phyloP scores from a whole-genome alignment of 2,797 vertebrate species.

The Cephalopachus bancanus region DNA sequence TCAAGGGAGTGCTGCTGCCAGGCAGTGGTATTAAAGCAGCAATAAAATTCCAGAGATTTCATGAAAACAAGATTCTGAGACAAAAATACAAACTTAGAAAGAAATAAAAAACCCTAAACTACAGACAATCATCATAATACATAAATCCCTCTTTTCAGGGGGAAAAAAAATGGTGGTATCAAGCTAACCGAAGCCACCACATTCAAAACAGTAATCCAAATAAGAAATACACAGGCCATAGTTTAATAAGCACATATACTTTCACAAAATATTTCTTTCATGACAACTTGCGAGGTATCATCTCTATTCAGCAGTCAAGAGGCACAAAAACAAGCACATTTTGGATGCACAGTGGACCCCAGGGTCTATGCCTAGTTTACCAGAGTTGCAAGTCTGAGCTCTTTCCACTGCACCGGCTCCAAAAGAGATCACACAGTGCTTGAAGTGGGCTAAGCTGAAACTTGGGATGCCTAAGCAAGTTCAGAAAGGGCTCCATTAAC shows the following conservation, averaged over 20 bases:
- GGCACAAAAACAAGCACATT: neutral
- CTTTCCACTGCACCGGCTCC: neutral
- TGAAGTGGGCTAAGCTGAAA: neutral
- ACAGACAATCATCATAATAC: neutral
- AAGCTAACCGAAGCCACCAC: slow-evolving; percentile 32
- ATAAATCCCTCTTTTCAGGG: neutral
- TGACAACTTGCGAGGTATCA: neutral
- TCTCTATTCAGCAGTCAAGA: neutral
- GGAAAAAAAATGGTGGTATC: neutral
- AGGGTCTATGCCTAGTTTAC: neutral
- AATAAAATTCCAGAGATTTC: neutral
- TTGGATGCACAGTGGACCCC: neutral
- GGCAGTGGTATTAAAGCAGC: neutral
- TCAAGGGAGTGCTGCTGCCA: neutral
- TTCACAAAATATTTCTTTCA: neutral
- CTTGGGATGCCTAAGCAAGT: neutral
- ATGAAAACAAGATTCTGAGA: slow-evolving; percentile 53
- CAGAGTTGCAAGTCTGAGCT: neutral
- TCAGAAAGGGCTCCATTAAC: neutral
- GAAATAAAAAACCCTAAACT: neutral
- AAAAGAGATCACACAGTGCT: neutral
- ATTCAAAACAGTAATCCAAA: slow-evolving; percentile 40
- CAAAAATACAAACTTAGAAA: slow-evolving; percentile 19
- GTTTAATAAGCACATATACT: neutral
- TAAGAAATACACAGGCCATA: neutral